Base-by-base conservation (phyloP, 2,888 invertebrate genomes). In the Nebria salina region DNA sequence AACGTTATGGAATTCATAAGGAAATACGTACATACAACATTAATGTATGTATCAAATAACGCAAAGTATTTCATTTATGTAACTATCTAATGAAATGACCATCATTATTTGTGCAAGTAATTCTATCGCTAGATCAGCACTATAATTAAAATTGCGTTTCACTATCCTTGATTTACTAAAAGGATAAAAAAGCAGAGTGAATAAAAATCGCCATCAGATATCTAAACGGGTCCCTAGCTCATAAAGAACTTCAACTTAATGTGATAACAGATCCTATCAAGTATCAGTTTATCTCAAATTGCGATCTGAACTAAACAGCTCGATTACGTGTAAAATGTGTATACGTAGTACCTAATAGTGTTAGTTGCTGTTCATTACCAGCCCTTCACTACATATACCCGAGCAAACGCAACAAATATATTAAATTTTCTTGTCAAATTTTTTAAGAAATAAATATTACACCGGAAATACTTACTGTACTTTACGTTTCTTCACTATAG, bases 181-280 rank as follows among this genome's bases (percentile, higher is more conserved):
- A 54, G 54, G 8, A 54, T 6, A 13, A 54, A 13, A 54, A 54
- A 11, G 2, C 13, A 43, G 8, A 54, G 54, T 13, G 13, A 54
- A 54, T 54, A 54, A 54, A 54, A 54, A 54, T 54, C 54, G 54
- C 54, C 54, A 54, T 54, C 54, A 54, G 54, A 54, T 54, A 54
- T 54, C 54, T 54, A 54, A 73, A 73, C 43, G 42, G 42, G 41
- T 26, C 15, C 42, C 4, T 41, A 6, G 73, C n/a, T 73, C 73
- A 43, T 73, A 73, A 73, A 73, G 43, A 15, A 73, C n/a, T 73
- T 73, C 34, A 73, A 64, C 13, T 15, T 75, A 64, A 13, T 64
- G 75, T 75, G 75, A 75, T 75, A 75, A 75, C 75, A 75, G 75
- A 75, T 75, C 64, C 75, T 75, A 75, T 75, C 75, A 20, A 20